Percentiles rank a stretch among this genome's conserved stretches.
These are phyloP conservation scores for Physella acuta DNA, from an alignment of 1,140 invertebrate species.

Conservation along the genomic window DNA sequence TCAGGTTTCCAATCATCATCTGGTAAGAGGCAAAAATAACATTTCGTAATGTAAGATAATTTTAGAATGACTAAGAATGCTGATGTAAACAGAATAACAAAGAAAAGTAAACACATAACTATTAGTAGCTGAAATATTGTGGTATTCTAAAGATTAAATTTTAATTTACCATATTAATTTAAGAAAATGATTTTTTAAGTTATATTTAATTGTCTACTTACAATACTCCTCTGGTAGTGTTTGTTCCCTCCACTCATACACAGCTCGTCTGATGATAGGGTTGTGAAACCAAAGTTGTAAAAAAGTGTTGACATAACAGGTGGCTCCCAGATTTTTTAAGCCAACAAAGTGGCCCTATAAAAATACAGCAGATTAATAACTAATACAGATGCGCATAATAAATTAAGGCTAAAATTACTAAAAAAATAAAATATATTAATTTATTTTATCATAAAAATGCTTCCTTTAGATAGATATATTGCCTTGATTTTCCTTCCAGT, in stretches of 20 bases:
- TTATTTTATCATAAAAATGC: not conserved
- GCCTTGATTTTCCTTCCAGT: no score
- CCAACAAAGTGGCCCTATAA: slow-evolving; percentile 63
- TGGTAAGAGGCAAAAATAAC: slow-evolving; percentile 14
- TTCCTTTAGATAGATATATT: not conserved
- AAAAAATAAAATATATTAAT: not conserved
- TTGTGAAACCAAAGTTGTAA: slow-evolving; percentile 77
- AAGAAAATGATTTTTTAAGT: no score
- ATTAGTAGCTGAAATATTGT: not conserved
- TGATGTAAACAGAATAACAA: not conserved
- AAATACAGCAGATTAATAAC: no score
- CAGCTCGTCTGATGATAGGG: slow-evolving; percentile 67
- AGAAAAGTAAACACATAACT: not conserved
- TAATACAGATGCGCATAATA: not conserved
- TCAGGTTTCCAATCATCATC: slow-evolving; percentile 46
- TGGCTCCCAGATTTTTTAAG: slow-evolving; percentile 73
- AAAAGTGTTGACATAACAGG: slow-evolving; percentile 75
- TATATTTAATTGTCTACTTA: no score
- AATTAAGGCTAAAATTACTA: not conserved
- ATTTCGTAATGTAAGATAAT: not conserved
- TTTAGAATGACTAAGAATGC: not conserved
- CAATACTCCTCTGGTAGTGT: slow-evolving; percentile 46
- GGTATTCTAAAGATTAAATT: not conserved
- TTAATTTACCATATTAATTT: no score
- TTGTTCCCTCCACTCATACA: slow-evolving; percentile 68